A percentile compares a stretch with the other conserved stretches of the same genome.
Evolutionary conservation across 2,113 vertebrate species (phyloP).

Genomic region (Pholis gunnellus): DNA sequence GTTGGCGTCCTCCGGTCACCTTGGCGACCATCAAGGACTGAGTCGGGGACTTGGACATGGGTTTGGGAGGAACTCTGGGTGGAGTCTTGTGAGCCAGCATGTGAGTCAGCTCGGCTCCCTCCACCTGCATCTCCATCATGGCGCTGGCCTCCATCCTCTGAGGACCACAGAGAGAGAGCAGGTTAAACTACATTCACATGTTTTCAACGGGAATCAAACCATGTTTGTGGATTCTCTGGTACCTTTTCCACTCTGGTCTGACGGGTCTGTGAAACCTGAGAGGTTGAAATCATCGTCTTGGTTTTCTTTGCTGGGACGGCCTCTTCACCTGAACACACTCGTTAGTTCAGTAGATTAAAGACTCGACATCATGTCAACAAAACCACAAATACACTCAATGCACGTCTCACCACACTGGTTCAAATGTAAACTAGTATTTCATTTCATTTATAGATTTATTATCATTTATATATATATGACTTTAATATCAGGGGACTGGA

Average conservation of each 20-base stretch:
- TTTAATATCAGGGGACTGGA: no score
- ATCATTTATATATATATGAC: no score
- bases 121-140: conserved; percentile 90
- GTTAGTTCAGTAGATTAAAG: neutral
- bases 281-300: conserved; percentile 93
- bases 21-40: conserved; percentile 85
- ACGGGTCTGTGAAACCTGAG: conserved; percentile 91
- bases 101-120: conserved; percentile 80
- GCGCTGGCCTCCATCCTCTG: conserved; percentile 91
- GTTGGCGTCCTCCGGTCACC: conserved; percentile 88
- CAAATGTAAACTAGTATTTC: neutral
- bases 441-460: no score
- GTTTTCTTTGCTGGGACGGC: conserved; percentile 98
- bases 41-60: conserved; percentile 92
- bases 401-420: neutral
- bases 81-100: conserved; percentile 94
- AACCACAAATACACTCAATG: neutral
- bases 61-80: conserved; percentile 92
- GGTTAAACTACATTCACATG: neutral
- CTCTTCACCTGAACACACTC: conserved; percentile 87
- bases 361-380: neutral
- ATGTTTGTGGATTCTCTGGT: no score
- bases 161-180: conserved; percentile 1
- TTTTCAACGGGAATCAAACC: neutral
- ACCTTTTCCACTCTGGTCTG: conserved; percentile 94